These are phyloP conservation scores for Metridium senile DNA, from an alignment of 92 coral and sea anemone species.

Conservation along the genomic window DNA sequence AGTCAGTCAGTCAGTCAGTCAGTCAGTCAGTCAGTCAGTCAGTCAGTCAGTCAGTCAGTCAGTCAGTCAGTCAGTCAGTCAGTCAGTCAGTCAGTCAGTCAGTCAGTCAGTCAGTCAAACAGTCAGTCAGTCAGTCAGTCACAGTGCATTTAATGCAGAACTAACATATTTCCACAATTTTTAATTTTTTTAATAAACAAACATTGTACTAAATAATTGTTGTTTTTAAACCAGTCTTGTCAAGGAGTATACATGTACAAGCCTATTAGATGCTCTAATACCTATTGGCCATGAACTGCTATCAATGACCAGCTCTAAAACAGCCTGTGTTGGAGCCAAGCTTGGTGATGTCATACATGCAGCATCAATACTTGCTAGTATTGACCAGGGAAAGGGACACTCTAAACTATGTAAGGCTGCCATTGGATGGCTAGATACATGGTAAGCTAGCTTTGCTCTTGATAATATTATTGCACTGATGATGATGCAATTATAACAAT, in stretches of 20 bases:
- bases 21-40: background rate
- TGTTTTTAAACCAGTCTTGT: constrained; percentile 77
- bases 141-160: background rate
- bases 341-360: constrained; percentile 88
- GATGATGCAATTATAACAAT: no score
- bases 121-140: background rate
- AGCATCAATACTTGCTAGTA: constrained; percentile 86
- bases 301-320: constrained; percentile 62
- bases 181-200: no score
- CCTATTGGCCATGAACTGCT: constrained; percentile 85
- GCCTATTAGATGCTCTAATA: constrained; percentile 71
- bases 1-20: background rate
- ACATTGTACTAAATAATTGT: no score
- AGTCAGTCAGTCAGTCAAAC: background rate
- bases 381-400: constrained; percentile 91
- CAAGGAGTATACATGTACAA: constrained; percentile 50
- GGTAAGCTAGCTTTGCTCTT: constrained; percentile 48
- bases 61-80: background rate
- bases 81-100: background rate
- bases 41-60: background rate
- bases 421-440: constrained; percentile 84
- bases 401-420: constrained; percentile 82
- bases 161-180: background rate
- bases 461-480: background rate
- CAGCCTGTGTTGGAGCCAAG: constrained; percentile 80